Base-by-base conservation (phyloP, 2,113 vertebrate genomes). In the Mandrillus leucophaeus region DNA sequence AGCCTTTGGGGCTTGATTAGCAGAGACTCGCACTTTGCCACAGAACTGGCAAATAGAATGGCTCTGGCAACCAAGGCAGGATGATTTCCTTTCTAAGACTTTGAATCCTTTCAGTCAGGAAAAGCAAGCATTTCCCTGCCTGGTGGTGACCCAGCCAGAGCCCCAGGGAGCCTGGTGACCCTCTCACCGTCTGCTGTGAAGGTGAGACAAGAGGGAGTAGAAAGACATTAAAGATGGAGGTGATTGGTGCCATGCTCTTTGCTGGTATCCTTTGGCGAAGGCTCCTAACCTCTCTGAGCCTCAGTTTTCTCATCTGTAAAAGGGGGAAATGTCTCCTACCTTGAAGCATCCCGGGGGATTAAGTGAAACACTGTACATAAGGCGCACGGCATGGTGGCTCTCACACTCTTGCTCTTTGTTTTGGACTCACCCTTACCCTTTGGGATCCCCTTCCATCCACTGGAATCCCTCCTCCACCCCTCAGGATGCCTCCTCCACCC, bases 1-100 rank as follows among this genome's bases (percentile, higher is more conserved):
- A 64, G 79, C 66, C 64, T 91, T 35, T 18, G 45, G 87, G 76
- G 50, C 7, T 94, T 96, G 70, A 82, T 61, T 45, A 83, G 70
- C 30, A 70, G 75, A 81, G 95, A 5, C 91, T 93, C 50, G 27
- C 30, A 8, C 27, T 64, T 22, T n/a, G 90, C 92, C 93, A 30
- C 12, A 57, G 66, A 57, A 38, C n/a, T 59, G 97, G 73, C 55
- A 68, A 22, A 59, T 48, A 95, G 85, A 11, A 11, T 0, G 1
- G 11, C 12, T 32, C 79, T 97, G 43, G 76, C 75, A 90, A 68
- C 2, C 3, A 82, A 5, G 0, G 57, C 88, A 59, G 84, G 27
- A 64, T 1, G 25, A 50, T 50, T 50, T 50, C 48, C 48, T 72
- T 10, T 1, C 16, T 50, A 89, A 88, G 81, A 76, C 75, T 0